Conservation (phyloP, 2,888 invertebrate genomes). For the Imbricaverruca yamaguchii region DNA sequence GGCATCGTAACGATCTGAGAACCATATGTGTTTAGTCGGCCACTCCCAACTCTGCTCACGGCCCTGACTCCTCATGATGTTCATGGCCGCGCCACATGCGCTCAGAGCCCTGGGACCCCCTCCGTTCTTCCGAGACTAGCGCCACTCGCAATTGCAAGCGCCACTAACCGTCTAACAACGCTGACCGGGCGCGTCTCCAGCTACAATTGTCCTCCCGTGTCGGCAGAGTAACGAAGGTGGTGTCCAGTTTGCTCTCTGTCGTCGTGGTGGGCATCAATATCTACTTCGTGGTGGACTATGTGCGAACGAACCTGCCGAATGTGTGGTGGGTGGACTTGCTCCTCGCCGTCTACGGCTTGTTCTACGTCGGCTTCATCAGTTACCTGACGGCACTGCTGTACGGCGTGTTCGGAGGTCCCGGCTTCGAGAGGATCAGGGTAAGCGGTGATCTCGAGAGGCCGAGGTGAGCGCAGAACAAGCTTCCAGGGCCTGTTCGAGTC, state of each 20-base stretch:
- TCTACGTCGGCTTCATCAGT: constrained; percentile 31
- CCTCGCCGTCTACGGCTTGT: constrained; percentile 22
- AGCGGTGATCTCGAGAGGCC: background rate
- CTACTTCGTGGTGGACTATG: constrained; percentile 61
- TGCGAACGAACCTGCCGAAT: constrained; percentile 39
- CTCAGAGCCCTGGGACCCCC: no score
- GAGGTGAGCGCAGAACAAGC: no score
- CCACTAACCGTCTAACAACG: no score
- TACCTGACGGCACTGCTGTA: constrained; percentile 30
- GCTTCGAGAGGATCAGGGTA: constrained; percentile 20
- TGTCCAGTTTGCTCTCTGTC: constrained; percentile 57
- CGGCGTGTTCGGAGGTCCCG: constrained; percentile 28
- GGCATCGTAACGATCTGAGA: no score
- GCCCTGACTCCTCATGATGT: no score
- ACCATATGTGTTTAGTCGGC: no score
- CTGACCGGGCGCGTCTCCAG: no score
- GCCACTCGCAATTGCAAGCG: background rate
- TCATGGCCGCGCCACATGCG: no score
- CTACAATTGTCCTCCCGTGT: no score
- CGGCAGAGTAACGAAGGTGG: constrained; percentile 58
- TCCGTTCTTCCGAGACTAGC: background rate
- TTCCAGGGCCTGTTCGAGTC: background rate
- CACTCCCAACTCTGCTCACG: no score
- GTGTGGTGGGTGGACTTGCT: constrained; percentile 32
- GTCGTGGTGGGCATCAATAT: constrained; percentile 70